A percentile compares a stretch with the other conserved stretches of the same genome.
These are phyloP conservation scores for Pogonomyrmex californicus DNA, from an alignment of 1,140 invertebrate species.

Conservation along the genomic window DNA sequence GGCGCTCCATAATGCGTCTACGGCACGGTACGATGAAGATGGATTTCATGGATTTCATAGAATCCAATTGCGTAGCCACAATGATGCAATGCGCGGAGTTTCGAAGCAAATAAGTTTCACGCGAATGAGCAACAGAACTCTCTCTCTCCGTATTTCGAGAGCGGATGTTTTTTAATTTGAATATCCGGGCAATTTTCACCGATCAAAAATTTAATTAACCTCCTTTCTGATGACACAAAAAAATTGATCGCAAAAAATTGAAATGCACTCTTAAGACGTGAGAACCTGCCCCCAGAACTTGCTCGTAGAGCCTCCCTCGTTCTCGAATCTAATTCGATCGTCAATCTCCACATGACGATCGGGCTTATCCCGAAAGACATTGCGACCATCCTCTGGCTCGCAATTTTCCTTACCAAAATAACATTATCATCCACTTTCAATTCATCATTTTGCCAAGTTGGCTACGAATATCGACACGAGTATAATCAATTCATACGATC, in stretches of 20 bases:
- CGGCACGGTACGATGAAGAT: slow-evolving; percentile 16
- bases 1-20: not conserved
- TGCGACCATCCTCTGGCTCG: too few species aligned
- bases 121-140: not conserved
- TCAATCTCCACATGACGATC: not conserved
- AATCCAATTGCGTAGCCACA: slow-evolving; percentile 14
- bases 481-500: not conserved
- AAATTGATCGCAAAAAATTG: not conserved
- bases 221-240: not conserved
- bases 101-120: too few species aligned
- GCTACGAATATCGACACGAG: not conserved
- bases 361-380: not conserved
- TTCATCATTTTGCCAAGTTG: not conserved
- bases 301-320: too few species aligned
- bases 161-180: not conserved
- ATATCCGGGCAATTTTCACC: not conserved
- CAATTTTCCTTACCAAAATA: not conserved
- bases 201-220: not conserved
- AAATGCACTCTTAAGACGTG: not conserved
- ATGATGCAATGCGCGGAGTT: not conserved
- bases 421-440: not conserved
- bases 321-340: not conserved
- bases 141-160: not conserved
- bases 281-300: not conserved
- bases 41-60: slow-evolving; percentile 6